These are phyloP conservation scores for Gymnarchus niloticus DNA, from an alignment of 2,113 vertebrate species.

Conservation along the genomic window DNA sequence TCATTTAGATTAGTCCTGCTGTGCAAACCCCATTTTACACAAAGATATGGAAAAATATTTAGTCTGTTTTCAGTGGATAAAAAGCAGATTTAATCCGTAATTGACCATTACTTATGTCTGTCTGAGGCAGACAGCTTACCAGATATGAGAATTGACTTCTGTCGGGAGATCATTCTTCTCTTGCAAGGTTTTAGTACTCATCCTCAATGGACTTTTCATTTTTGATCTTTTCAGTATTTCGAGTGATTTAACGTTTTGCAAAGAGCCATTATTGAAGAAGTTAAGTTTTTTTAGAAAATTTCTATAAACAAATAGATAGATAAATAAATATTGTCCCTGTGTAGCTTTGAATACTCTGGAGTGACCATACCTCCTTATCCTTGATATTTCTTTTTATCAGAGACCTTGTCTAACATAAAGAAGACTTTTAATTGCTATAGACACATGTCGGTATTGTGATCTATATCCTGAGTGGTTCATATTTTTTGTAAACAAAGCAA, in stretches of 20 bases:
- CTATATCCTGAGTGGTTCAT: background rate
- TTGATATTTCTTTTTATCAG: background rate
- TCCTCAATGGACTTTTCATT: background rate
- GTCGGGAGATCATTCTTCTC: background rate
- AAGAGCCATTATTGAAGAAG: constrained; percentile 1
- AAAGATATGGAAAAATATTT: constrained; percentile 1
- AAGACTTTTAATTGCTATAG: background rate
- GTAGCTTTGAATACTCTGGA: background rate
- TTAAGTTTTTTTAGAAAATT: background rate
- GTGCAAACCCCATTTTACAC: background rate
- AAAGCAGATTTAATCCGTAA: constrained; percentile 13
- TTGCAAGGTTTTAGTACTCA: background rate
- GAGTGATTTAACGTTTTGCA: background rate
- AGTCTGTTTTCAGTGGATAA: constrained; percentile 10
- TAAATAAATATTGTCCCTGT: background rate
- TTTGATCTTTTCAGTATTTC: background rate
- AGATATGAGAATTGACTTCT: background rate
- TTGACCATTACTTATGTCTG: constrained; percentile 1
- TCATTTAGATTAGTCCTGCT: background rate
- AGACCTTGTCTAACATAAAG: background rate
- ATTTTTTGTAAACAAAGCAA: background rate
- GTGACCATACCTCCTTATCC: background rate
- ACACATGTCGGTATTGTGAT: background rate
- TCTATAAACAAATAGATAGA: constrained; percentile 2
- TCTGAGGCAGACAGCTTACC: constrained; percentile 1